phyloP scores from a whole-genome alignment of 2,797 vertebrate genomes.

The Eleutherodactylus coqui region DNA sequence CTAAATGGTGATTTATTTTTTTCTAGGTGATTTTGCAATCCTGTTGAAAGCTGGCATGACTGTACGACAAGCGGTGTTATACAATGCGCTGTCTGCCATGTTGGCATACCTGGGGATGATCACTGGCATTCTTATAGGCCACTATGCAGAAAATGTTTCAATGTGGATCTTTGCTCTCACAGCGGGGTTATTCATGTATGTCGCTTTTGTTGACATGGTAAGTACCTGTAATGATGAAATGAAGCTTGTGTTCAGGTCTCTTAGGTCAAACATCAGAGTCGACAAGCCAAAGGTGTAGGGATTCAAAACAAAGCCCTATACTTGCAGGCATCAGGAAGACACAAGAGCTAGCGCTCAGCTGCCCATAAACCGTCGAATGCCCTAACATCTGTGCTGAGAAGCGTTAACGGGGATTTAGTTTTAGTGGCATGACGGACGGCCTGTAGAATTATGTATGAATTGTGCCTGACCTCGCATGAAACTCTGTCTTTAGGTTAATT shows the following conservation, averaged over 20 bases:
- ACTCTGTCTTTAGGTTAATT: no score
- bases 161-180: slow-evolving; percentile 98
- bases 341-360: no score
- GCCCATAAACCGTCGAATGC: no score
- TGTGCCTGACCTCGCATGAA: no score
- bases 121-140: slow-evolving; percentile 91
- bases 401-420: no score
- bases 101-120: slow-evolving; percentile 93
- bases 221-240: slow-evolving; percentile 66
- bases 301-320: neutral
- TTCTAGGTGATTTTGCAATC: slow-evolving; percentile 94
- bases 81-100: slow-evolving; percentile 91
- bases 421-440: no score
- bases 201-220: slow-evolving; percentile 98
- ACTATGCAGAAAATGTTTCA: slow-evolving; percentile 92
- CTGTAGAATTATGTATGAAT: no score
- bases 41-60: slow-evolving; percentile 97
- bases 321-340: no score
- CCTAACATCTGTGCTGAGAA: no score
- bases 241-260: neutral
- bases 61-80: slow-evolving; percentile 92
- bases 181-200: slow-evolving; percentile 96
- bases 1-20: neutral
- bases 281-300: no score
- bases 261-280: neutral